Evolutionary conservation across 2,113 vertebrate species (phyloP).

Genomic region (Sterrhoptilus dennistouni): DNA sequence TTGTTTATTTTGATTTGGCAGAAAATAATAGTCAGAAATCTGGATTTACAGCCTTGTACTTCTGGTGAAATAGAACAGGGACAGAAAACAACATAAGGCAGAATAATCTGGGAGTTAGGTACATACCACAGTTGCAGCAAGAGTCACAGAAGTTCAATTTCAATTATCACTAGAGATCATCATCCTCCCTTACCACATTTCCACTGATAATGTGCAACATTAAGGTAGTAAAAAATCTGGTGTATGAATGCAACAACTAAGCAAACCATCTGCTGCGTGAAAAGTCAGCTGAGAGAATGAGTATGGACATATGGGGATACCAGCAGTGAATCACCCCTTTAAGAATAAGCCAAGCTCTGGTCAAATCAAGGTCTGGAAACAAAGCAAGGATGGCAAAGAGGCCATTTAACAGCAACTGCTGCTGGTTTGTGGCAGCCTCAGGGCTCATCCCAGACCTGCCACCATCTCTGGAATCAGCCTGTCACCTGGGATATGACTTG

Average conservation of each 20-base stretch:
- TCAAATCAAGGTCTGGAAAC: constrained; percentile 1
- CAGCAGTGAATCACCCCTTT: not conserved
- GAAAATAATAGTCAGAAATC: not conserved
- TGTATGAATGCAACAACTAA: not conserved
- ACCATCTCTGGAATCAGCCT: not conserved
- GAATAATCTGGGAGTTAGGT: not conserved
- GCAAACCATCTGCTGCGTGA: constrained; percentile 53
- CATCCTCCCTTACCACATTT: constrained; percentile 31
- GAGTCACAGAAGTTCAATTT: constrained; percentile 33
- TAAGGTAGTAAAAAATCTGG: constrained; percentile 56
- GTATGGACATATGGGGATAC: constrained; percentile 17
- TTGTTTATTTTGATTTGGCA: not conserved
- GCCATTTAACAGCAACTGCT: not conserved
- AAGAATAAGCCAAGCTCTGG: not conserved
- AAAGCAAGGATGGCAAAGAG: not conserved
- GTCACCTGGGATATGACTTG: not conserved
- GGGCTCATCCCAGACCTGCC: not conserved
- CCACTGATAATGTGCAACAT: constrained; percentile 22
- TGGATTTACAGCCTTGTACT: not conserved
- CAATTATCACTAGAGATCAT: constrained; percentile 44
- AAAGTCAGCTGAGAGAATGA: constrained; percentile 23
- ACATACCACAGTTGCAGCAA: not conserved
- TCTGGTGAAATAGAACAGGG: not conserved
- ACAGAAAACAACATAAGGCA: not conserved
- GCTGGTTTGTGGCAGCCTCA: not conserved